Evolutionary conservation across 2,113 vertebrate genomes (phyloP).

Genomic region (Taxidea taxus): DNA sequence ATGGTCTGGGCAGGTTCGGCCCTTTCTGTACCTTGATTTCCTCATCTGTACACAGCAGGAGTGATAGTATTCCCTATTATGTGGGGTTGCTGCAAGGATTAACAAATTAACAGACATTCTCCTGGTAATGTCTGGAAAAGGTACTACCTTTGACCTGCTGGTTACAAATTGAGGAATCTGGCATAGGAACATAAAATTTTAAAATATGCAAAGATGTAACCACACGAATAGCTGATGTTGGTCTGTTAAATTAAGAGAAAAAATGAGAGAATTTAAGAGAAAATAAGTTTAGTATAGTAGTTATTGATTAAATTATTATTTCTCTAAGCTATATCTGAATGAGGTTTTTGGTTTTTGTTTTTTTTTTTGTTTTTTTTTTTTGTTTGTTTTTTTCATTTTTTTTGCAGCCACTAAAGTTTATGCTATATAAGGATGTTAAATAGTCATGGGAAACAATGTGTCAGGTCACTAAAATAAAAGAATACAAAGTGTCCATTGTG

Average conservation of each 20-base stretch:
- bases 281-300: background rate
- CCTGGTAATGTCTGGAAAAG: background rate
- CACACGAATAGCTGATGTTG: background rate
- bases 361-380: no score
- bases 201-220: background rate
- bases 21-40: background rate
- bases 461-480: background rate
- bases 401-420: background rate
- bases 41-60: background rate
- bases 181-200: background rate
- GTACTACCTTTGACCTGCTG: background rate
- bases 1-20: background rate
- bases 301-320: background rate
- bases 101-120: background rate
- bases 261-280: background rate
- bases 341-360: no score
- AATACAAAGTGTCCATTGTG: background rate
- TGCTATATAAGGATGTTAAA: background rate
- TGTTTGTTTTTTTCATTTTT: no score
- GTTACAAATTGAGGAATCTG: background rate
- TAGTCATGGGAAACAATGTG: background rate
- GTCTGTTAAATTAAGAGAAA: background rate
- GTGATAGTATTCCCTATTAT: background rate
- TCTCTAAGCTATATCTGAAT: background rate
- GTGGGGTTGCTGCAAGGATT: background rate